These are phyloP conservation scores for Branchinecta lynchi DNA, from an alignment of 1,140 invertebrate species.

Conservation along the genomic window DNA sequence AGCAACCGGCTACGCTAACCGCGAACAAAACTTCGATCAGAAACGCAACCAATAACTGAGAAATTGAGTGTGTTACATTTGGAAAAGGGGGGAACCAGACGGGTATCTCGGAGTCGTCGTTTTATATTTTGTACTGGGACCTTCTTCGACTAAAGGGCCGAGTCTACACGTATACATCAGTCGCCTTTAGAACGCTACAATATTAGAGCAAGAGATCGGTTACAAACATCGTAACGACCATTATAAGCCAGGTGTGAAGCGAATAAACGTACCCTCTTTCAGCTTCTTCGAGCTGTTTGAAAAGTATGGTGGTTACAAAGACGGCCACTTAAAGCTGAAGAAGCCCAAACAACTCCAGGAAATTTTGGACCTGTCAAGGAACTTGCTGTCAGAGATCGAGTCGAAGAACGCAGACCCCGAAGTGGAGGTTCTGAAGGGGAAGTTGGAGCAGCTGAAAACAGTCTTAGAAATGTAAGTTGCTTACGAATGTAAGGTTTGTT, in stretches of 20 bases:
- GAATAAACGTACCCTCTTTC: conserved; percentile 22
- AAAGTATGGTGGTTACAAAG: conserved; percentile 89
- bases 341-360: conserved; percentile 94
- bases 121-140: no score
- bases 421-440: conserved; percentile 91
- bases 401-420: conserved; percentile 67
- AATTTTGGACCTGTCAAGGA: conserved; percentile 84
- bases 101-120: no score
- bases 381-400: conserved; percentile 70
- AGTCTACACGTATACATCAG: no score
- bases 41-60: no score
- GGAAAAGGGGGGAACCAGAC: no score
- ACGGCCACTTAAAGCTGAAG: conserved; percentile 93
- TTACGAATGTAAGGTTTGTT: no score
- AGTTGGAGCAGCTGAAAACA: conserved; percentile 91
- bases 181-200: no score
- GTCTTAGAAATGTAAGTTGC: conserved; percentile 88
- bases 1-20: no score
- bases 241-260: background rate
- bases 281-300: conserved; percentile 98
- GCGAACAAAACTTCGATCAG: no score
- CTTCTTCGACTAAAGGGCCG: no score
- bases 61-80: no score
- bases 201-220: no score
- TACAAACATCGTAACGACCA: background rate